Evolutionary conservation across 2,113 vertebrate species (phyloP), one percentile per base, ranked within the genome.

Genomic region (Sakesphorus luctuosus): DNA sequence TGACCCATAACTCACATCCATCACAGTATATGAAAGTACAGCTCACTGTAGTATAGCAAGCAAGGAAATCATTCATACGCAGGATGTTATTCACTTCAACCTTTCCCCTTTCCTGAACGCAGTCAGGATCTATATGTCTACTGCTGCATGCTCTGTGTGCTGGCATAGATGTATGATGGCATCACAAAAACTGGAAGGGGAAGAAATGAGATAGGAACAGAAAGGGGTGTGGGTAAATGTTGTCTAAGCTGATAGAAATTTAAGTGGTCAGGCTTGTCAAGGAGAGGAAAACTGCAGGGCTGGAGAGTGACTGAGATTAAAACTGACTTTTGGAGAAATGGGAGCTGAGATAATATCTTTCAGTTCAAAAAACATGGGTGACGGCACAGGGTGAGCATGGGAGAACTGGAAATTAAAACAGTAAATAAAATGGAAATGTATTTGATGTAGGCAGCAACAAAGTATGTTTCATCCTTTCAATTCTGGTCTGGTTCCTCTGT

Each of bases 1-100:
- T 94, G 95, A 97, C 96, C 96, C 95, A 93, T 94, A 96, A 89
- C 92, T 96, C 83, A 56, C 83, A 97, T 97, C 95, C 94, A 94
- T 97, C 96, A 96, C 31, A 56, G 69, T 10, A 8, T 58, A 62
- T 90, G 94, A 96, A 96, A 95, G 87, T 78, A 59, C 75, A 90
- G 89, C 91, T 96, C 93, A 75, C 84, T 94, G 80, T 62, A 78
- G 87, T 90, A 95, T 62, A 58, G 96, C 68, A 20, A 93, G 90
- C 72, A 72, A 82, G 72, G 90, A 93, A 97, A 95, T 96, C 82
- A 65, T 72, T 97, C 94, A 96, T 67, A 95, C 14, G 1, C 14
- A 24, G 89, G 93, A 67, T 85, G 90, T 96, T 96, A 95, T 95
- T 96, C 89, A 86, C 84, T 94, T 73, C 94, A 94, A 95, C 96